Conservation (phyloP, 2,888 invertebrate species). For the Temnothorax unifasciatus region DNA sequence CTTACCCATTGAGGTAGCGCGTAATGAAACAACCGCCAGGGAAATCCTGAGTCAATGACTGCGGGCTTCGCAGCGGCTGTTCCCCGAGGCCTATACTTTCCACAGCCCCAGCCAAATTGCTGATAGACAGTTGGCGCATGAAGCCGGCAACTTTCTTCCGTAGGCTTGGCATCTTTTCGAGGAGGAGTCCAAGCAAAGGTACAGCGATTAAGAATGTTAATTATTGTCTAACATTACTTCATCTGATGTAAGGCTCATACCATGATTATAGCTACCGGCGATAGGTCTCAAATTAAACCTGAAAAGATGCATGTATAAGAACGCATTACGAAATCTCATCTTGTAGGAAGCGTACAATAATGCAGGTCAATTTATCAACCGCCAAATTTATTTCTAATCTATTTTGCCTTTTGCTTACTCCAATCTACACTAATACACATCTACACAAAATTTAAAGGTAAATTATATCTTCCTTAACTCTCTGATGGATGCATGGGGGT, state of each 20-base stretch:
- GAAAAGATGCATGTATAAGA: constrained; percentile 19
- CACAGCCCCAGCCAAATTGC: constrained; percentile 82
- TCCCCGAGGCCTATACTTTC: constrained; percentile 82
- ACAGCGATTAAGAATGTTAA: constrained; percentile 54
- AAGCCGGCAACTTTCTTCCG: constrained; percentile 91
- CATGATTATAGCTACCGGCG: constrained; percentile 49
- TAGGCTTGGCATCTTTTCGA: constrained; percentile 89
- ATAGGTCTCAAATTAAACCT: constrained; percentile 56
- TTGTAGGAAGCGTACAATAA: neutral
- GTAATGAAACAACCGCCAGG: constrained; percentile 89
- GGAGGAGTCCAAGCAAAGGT: constrained; percentile 50
- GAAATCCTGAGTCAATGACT: constrained; percentile 85
- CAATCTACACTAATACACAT: neutral
- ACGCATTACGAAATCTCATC: neutral
- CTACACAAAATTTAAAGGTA: neutral
- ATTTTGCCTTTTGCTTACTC: neutral
- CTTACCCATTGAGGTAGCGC: constrained; percentile 91
- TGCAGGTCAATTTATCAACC: neutral
- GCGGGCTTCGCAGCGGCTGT: constrained; percentile 87
- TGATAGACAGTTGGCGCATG: constrained; percentile 91
- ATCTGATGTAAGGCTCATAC: constrained; percentile 49
- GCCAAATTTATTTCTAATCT: neutral
- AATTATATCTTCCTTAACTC: neutral
- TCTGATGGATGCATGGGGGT: too few species aligned
- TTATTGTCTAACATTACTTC: constrained; percentile 60